Conservation (phyloP, 2,113 vertebrate genomes). For the Gorsachius goisagi region DNA sequence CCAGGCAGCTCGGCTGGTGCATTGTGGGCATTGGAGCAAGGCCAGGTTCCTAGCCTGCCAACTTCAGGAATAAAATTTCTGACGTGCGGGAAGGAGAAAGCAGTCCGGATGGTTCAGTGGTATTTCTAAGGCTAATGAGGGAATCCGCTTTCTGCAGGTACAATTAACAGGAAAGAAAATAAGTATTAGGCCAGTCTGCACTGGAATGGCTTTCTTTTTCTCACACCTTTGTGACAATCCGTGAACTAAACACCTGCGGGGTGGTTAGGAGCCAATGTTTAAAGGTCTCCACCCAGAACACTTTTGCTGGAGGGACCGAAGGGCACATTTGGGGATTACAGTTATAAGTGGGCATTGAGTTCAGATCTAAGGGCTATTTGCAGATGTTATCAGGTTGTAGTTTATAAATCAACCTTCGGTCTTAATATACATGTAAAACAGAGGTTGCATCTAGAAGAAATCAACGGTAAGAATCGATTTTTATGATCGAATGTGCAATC, state of each 20-base stretch:
- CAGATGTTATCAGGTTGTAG: neutral
- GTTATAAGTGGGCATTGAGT: neutral
- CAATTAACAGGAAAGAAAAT: neutral
- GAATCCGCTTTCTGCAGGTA: neutral
- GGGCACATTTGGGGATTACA: neutral
- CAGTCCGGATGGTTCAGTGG: neutral
- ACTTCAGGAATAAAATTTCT: neutral
- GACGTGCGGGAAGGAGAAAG: neutral
- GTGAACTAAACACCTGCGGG: neutral
- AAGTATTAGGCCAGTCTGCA: neutral
- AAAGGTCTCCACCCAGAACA: neutral
- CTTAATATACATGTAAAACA: neutral
- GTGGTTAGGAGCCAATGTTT: neutral
- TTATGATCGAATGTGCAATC: neutral
- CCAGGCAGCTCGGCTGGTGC: neutral
- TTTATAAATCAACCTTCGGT: neutral
- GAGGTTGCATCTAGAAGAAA: neutral
- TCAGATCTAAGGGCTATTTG: neutral
- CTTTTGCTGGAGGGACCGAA: neutral
- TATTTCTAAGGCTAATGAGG: neutral
- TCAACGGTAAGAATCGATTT: neutral
- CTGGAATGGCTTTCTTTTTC: neutral
- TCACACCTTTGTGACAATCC: neutral
- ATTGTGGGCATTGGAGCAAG: neutral
- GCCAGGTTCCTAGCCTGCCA: neutral